Evolutionary conservation across 1,140 invertebrate species (phyloP).

Genomic region (Drosophila dunni): DNA sequence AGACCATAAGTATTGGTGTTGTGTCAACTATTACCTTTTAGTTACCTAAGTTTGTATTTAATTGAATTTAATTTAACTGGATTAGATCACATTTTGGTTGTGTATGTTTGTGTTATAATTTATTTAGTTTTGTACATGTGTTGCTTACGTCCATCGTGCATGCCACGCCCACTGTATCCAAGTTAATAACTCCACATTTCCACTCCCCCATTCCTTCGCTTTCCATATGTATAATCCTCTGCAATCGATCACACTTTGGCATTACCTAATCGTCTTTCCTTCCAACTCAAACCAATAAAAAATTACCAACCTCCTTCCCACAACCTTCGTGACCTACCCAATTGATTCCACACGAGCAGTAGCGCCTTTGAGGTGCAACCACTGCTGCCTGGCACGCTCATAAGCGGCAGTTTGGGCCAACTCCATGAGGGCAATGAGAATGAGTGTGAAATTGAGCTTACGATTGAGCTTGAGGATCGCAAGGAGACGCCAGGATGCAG

Average conservation of each 20-base stretch:
- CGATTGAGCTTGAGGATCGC: slow-evolving; percentile 30
- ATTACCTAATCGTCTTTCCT: slow-evolving; percentile 27
- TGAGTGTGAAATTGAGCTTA: not conserved
- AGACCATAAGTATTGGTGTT: slow-evolving; percentile 25
- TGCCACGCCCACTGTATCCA: slow-evolving; percentile 9
- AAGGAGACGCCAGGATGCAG: slow-evolving; percentile 31
- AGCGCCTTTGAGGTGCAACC: slow-evolving; percentile 62
- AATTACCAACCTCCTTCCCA: not conserved
- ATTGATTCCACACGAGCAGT: slow-evolving; percentile 29
- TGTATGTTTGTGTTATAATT: slow-evolving; percentile 26
- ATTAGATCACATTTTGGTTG: not conserved
- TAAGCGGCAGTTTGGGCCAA: slow-evolving; percentile 38
- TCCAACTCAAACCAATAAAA: slow-evolving; percentile 15
- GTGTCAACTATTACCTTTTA: slow-evolving; percentile 1
- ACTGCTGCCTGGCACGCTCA: slow-evolving; percentile 47
- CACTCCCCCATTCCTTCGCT: not conserved
- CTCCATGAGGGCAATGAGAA: slow-evolving; percentile 36
- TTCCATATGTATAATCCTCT: slow-evolving; percentile 7
- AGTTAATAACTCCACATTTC: not conserved
- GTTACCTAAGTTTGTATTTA: slow-evolving; percentile 18
- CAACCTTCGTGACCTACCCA: slow-evolving; percentile 16
- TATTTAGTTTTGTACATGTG: slow-evolving; percentile 43
- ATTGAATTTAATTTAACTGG: slow-evolving; percentile 16
- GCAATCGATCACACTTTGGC: slow-evolving; percentile 18
- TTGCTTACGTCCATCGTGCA: slow-evolving; percentile 12